Evolutionary conservation across 2,888 invertebrate species (phyloP), one percentile per base, ranked within the genome.

Genomic region (Crepidodera aurea): DNA sequence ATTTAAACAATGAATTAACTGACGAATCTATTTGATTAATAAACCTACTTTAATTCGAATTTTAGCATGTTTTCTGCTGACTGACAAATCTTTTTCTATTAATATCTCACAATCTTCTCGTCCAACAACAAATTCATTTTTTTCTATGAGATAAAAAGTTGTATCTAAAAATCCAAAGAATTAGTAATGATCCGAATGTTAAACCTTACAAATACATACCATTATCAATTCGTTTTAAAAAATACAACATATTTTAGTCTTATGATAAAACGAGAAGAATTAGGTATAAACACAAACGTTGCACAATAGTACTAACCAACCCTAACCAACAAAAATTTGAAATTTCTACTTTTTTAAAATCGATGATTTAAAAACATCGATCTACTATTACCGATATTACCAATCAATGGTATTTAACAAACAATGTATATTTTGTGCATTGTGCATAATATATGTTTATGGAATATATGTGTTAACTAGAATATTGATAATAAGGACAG

Each of bases 51-150:
- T 69, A 39, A 76, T 51, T 39, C 79, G 78, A 10, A 93, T 75
- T 22, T 83, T 80, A 1, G 91, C 92, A 85, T 94, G 94, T 73
- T 84, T 85, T 66, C 92, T 85, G 77, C 94, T 94, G 34, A 94
- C 87, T 0, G 93, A 92, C 19, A 85, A 82, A 79, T 94, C 93
- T 71, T 88, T 84, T 29, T 83, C 75, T 29, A 94, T 83, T 22
- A 87, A 78, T 69, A 93, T 85, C 77, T 90, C 88, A 62, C 87
- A 86, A 65, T 83, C 83, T 74, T 85, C 87, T 69, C 91, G 82
- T 6, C 90, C 90, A 60, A 91, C 82, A 34, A 80, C 62, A 61
- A 75, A 78, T 39, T 73, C 66, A 56, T 68, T 71, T 46, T 70
- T 62, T 10, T 72, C 68, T n/a, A 69, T 53, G 8, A 78, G 66